Percentiles rank a stretch among this genome's conserved stretches.
Conservation (phyloP, 1,140 invertebrate genomes). For the Philaenus spumarius region DNA sequence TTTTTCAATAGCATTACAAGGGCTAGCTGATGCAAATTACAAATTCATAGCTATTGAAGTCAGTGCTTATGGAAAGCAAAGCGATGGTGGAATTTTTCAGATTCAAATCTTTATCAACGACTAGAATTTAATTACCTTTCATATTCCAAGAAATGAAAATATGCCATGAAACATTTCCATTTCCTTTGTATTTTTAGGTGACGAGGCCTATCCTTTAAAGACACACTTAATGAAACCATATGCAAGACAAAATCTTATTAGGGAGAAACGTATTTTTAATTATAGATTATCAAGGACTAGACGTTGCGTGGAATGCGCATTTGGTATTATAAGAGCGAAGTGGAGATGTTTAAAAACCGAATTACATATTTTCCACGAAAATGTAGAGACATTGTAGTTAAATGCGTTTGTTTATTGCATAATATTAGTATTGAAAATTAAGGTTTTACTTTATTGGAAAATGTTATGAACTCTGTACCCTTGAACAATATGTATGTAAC, state of each 20-base stretch:
- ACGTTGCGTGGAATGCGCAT: slow-evolving; percentile 45
- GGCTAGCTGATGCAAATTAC: slow-evolving; percentile 43
- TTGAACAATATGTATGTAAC: too few species aligned
- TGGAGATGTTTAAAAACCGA: slow-evolving; percentile 8
- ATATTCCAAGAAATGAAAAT: slow-evolving; percentile 3
- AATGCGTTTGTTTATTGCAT: slow-evolving; percentile 18
- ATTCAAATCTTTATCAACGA: slow-evolving; percentile 29
- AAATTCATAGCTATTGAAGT: slow-evolving; percentile 42
- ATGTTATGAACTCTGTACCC: too few species aligned
- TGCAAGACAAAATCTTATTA: slow-evolving; percentile 33
- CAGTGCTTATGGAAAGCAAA: slow-evolving; percentile 39
- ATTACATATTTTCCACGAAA: slow-evolving; percentile 8
- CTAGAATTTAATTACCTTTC: not conserved
- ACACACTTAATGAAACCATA: slow-evolving; percentile 42
- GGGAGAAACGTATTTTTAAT: slow-evolving; percentile 37
- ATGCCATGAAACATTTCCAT: slow-evolving; percentile 1
- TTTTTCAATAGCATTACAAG: slow-evolving; percentile 41
- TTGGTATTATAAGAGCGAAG: slow-evolving; percentile 39
- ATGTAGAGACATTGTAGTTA: slow-evolving; percentile 12
- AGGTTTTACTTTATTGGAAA: too few species aligned
- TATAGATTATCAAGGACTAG: slow-evolving; percentile 36
- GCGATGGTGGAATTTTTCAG: slow-evolving; percentile 37
- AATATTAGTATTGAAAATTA: slow-evolving; percentile 19
- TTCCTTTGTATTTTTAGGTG: slow-evolving; percentile 29
- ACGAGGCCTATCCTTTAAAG: slow-evolving; percentile 42